phyloP scores from a whole-genome alignment of 2,888 invertebrate genomes.

The Macrophya alboannulata region DNA sequence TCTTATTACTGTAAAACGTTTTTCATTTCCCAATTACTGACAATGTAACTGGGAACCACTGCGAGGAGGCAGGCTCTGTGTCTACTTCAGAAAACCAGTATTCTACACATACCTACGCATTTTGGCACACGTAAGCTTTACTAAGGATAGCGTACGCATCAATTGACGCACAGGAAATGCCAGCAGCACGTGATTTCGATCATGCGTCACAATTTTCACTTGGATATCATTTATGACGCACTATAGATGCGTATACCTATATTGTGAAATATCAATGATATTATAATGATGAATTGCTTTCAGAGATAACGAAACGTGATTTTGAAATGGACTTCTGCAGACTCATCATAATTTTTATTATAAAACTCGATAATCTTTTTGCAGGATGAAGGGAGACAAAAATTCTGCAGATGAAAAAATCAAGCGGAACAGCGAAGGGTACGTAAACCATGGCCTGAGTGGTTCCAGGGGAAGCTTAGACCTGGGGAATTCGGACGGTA shows the following conservation, averaged over 20 bases:
- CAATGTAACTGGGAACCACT: constrained; percentile 36
- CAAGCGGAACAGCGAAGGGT: constrained; percentile 66
- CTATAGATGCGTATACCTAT: too few relatives aligned
- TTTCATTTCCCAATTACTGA: not conserved
- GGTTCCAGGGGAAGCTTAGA: constrained; percentile 70
- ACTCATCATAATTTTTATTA: not conserved
- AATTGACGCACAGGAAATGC: constrained; percentile 21
- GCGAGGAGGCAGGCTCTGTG: constrained; percentile 20
- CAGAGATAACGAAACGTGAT: not conserved
- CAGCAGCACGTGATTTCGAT: constrained; percentile 45
- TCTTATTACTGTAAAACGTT: not conserved
- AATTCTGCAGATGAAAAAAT: constrained; percentile 64
- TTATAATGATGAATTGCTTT: constrained; percentile 1
- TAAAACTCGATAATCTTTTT: not conserved
- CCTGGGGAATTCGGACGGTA: constrained; percentile 65
- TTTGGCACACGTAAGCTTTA: constrained; percentile 1
- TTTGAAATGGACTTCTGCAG: too few relatives aligned
- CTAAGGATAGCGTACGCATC: constrained; percentile 6
- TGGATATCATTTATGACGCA: not conserved
- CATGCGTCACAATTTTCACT: not conserved
- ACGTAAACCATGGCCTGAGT: constrained; percentile 73
- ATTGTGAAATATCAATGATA: not conserved
- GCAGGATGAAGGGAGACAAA: constrained; percentile 69
- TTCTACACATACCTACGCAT: constrained; percentile 25
- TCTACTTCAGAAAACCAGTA: constrained; percentile 51